Evolutionary conservation across 2,797 vertebrate genomes (phyloP).

Genomic region (Acropternis orthonyx): DNA sequence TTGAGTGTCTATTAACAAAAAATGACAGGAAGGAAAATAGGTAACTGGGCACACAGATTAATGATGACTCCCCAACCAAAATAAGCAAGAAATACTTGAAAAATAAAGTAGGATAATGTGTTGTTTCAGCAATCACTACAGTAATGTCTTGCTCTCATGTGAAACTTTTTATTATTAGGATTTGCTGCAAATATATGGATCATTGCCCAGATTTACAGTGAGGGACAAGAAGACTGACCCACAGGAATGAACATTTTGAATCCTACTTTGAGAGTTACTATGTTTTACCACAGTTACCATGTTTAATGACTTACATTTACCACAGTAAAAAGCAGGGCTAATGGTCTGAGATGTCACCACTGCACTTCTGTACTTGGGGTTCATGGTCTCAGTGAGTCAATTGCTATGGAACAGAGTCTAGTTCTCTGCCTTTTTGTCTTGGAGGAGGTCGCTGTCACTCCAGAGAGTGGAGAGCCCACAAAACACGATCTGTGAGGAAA

Average conservation of each 20-base stretch:
- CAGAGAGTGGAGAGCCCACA: background rate
- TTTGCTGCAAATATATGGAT: background rate
- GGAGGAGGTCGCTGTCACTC: background rate
- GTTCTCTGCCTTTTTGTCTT: background rate
- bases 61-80: background rate
- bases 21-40: background rate
- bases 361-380: background rate
- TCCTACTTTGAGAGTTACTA: background rate
- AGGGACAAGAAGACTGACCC: background rate
- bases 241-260: background rate
- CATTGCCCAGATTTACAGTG: fast-evolving
- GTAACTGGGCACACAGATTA: background rate
- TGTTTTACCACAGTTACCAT: background rate
- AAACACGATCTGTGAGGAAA: background rate
- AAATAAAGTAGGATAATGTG: background rate
- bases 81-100: background rate
- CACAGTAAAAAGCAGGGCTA: background rate
- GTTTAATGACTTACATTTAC: background rate
- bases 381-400: background rate
- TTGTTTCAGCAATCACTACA: background rate
- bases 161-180: background rate
- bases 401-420: background rate
- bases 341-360: background rate
- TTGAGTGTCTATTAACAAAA: background rate
- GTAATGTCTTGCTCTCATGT: background rate